Percentiles rank a stretch among this genome's conserved stretches.
These are phyloP conservation scores for Lutjanus argentimaculatus DNA, from an alignment of 2,797 vertebrate genomes.

Conservation along the genomic window DNA sequence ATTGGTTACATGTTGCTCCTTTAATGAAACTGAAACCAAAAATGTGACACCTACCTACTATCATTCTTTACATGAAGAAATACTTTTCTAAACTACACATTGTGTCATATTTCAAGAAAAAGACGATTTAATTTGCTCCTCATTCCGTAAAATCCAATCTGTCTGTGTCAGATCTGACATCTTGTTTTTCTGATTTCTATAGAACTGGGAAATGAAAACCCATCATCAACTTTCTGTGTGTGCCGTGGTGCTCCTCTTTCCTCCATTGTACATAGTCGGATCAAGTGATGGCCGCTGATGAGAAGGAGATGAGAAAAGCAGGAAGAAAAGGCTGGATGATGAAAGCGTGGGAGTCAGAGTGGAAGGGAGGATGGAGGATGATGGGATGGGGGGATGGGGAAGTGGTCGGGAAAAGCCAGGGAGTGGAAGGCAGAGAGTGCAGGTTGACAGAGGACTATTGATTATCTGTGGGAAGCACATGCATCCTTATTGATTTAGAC, in stretches of 20 bases:
- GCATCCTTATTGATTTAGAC: slow-evolving; percentile 55
- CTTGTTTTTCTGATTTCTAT: background rate
- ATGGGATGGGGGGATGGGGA: slow-evolving; percentile 56
- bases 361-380: slow-evolving; percentile 43
- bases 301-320: slow-evolving; percentile 60
- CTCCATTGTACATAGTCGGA: slow-evolving; percentile 11
- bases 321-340: slow-evolving; percentile 67
- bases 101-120: background rate
- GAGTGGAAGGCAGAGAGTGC: slow-evolving; percentile 38
- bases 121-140: background rate
- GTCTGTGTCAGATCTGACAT: background rate
- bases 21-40: background rate
- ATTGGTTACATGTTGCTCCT: too few relatives aligned
- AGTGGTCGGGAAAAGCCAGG: slow-evolving; percentile 34
- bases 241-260: background rate
- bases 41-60: background rate
- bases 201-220: slow-evolving; percentile 7
- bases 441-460: slow-evolving; percentile 59
- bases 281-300: slow-evolving; percentile 47
- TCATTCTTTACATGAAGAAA: background rate
- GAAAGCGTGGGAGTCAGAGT: slow-evolving; percentile 68
- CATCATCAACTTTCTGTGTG: background rate
- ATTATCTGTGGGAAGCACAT: slow-evolving; percentile 55
- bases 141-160: background rate
- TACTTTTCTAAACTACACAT: background rate